These are phyloP conservation scores for Xenopus borealis DNA, from an alignment of 2,113 vertebrate species.

Conservation along the genomic window DNA sequence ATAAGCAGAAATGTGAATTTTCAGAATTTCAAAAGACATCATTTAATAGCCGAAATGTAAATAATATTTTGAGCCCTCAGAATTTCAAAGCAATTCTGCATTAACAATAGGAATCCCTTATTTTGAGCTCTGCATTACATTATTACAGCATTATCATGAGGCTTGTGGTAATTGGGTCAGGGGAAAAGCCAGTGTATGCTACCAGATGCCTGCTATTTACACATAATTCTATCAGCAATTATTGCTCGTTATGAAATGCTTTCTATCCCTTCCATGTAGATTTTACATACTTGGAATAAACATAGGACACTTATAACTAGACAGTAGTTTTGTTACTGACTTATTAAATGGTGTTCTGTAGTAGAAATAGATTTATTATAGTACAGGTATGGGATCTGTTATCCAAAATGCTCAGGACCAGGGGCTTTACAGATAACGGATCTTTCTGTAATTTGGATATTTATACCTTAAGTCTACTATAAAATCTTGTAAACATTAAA, in stretches of 20 bases:
- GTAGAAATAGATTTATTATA: too few relatives aligned
- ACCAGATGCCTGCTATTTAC: slow-evolving; percentile 1
- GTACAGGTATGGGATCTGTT: too few relatives aligned
- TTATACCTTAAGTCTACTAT: too few relatives aligned
- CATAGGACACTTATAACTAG: neutral
- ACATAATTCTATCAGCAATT: neutral
- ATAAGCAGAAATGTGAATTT: too few relatives aligned
- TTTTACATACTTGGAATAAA: neutral
- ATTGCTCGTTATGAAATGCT: neutral
- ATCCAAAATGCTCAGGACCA: too few relatives aligned
- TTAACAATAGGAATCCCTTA: neutral
- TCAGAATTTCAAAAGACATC: too few relatives aligned
- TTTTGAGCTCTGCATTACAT: neutral
- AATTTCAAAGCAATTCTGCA: neutral
- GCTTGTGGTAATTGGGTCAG: slow-evolving; percentile 1
- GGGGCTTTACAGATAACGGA: too few relatives aligned
- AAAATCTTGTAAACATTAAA: too few relatives aligned
- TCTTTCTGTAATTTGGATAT: too few relatives aligned
- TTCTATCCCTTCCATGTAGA: neutral
- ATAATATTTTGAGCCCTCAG: too few relatives aligned
- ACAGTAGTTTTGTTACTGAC: neutral
- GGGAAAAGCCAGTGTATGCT: slow-evolving; percentile 15
- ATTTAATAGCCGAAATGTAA: too few relatives aligned
- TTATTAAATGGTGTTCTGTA: too few relatives aligned
- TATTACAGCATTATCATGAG: neutral